Conservation (phyloP, 2,113 vertebrate genomes). For the Tyrannus savana region DNA sequence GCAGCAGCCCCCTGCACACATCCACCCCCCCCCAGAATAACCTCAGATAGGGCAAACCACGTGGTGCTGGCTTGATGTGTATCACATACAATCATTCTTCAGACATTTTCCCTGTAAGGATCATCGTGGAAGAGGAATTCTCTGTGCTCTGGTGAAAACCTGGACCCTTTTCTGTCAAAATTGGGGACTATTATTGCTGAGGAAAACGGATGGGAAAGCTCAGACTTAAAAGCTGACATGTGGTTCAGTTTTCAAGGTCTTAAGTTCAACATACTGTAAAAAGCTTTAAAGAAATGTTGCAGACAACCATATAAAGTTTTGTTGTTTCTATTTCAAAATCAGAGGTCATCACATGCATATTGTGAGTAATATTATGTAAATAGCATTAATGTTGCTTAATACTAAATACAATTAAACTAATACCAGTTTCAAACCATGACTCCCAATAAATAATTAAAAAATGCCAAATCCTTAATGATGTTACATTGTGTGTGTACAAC, state of each 20-base stretch:
- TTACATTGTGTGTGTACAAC: accelerated
- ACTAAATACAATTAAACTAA: not conserved
- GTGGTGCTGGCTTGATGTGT: not conserved
- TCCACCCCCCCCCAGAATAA: not conserved
- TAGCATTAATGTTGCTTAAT: not conserved
- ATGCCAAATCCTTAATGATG: not conserved
- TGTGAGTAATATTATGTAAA: not conserved
- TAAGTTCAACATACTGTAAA: not conserved
- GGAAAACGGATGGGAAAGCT: not conserved
- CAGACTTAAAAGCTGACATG: not conserved
- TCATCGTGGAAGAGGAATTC: not conserved
- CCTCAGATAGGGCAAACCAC: not conserved
- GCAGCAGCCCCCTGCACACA: not conserved
- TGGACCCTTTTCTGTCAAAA: not conserved
- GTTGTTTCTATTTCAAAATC: not conserved
- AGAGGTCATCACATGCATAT: not conserved
- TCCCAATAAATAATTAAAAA: not conserved
- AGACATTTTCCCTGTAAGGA: not conserved
- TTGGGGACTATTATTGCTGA: not conserved
- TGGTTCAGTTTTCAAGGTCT: not conserved
- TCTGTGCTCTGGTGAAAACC: not conserved
- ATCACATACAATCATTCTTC: not conserved
- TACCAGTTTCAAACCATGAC: not conserved
- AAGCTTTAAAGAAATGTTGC: not conserved
- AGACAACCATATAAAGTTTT: not conserved